These are phyloP conservation scores for Drosophila trichaetosa DNA, from an alignment of 2,888 invertebrate genomes.

Conservation along the genomic window DNA sequence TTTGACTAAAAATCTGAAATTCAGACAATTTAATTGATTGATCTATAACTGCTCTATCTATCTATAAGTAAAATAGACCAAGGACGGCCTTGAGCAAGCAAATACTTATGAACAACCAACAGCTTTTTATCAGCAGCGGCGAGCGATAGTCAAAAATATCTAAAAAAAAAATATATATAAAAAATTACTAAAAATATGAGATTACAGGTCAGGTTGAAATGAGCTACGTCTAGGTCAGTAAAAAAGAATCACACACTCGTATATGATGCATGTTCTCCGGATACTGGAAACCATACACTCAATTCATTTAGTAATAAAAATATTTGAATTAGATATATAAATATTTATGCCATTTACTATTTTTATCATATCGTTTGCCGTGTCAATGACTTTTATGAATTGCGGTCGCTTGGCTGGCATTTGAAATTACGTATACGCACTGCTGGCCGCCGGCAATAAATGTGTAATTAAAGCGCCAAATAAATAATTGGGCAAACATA, in stretches of 20 bases:
- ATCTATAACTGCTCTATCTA: conserved; percentile 25
- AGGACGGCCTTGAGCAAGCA: conserved; percentile 38
- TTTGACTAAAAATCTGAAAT: neutral
- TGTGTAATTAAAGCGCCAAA: conserved; percentile 73
- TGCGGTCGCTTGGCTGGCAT: conserved; percentile 31
- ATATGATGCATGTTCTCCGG: conserved; percentile 4
- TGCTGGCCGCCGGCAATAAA: conserved; percentile 60
- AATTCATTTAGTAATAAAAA: conserved; percentile 23
- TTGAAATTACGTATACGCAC: conserved; percentile 64
- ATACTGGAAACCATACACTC: neutral
- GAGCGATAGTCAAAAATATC: conserved; percentile 38
- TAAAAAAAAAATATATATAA: neutral
- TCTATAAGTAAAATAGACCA: conserved; percentile 21
- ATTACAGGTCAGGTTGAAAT: conserved; percentile 32
- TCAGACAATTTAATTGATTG: conserved; percentile 15
- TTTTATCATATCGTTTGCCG: conserved; percentile 42
- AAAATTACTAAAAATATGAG: neutral
- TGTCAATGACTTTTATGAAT: conserved; percentile 64
- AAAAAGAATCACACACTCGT: neutral
- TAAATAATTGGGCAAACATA: conserved; percentile 67
- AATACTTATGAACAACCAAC: conserved; percentile 3
- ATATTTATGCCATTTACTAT: conserved; percentile 37
- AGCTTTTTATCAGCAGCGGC: conserved; percentile 33
- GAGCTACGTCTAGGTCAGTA: conserved; percentile 43
- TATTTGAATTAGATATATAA: conserved; percentile 22